Base-by-base conservation (phyloP, 2,797 vertebrate genomes). In the Netta rufina region DNA sequence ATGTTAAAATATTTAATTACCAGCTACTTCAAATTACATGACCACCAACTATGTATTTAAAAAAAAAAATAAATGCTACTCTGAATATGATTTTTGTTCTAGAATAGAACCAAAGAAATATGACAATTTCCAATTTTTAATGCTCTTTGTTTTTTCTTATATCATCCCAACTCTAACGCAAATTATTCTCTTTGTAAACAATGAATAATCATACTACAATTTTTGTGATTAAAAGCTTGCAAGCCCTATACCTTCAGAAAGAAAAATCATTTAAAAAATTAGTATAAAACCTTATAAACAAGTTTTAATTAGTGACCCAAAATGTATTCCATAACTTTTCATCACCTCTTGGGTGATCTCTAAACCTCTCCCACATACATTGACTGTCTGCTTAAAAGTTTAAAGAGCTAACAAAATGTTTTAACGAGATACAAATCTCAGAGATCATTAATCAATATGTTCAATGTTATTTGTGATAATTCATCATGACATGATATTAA, bases 401-500 rank as follows among this genome's bases (percentile, higher is more conserved):
- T 98, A 98, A 98, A 98, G 98, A 98, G 97, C 97, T 98, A 98
- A 98, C 98, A 98, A 98, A 98, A 98, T 98, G 98, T 98, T 98
- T 98, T 98, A 98, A 98, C 97, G 97, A 98, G 97, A 98, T 98
- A 98, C 98, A 98, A 98, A 98, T 98, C 97, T 98, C 98, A 98
- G 98, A 98, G 98, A 98, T 99, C 98, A 98, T 98, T 99, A 99
- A 98, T 98, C 98, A 98, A 98, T 98, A 98, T 98, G 98, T 98
- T 98, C 98, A 97, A 98, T 98, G 98, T 99, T 99, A 98, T 99
- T 99, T 98, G 98, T 98, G 98, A 98, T 98, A 99, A 99, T 99
- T 99, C 98, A 99, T 99, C 99, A 98, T 98, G 98, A 98, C 98
- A 98, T 97, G 98, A 98, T 98, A 98, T 99, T 99, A 99, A 99